Evolutionary conservation across 2,797 vertebrate species (phyloP).

Genomic region (Decapterus maruadsi): DNA sequence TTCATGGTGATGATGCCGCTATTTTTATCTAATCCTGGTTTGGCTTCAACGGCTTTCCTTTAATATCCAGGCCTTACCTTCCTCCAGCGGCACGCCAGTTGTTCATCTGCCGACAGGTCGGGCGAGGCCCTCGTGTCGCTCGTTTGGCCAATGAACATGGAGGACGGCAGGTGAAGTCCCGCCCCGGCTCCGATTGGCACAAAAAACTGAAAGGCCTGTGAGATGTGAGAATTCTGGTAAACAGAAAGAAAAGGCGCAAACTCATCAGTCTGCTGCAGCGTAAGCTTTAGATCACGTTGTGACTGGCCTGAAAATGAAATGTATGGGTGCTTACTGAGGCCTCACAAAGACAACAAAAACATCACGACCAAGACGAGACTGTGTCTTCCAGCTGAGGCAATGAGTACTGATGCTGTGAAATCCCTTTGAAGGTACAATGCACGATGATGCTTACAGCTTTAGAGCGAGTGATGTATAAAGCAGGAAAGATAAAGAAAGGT

Average conservation of each 20-base stretch:
- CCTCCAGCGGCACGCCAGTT: constrained; percentile 94
- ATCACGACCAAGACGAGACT: neutral
- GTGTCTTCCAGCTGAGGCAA: neutral
- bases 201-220: constrained; percentile 93
- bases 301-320: neutral
- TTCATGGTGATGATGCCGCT: neutral
- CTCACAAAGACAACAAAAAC: neutral
- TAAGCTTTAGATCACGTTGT: neutral
- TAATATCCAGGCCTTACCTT: constrained; percentile 86
- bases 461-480: neutral
- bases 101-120: constrained; percentile 92
- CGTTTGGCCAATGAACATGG: constrained; percentile 89
- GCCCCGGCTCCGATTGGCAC: constrained; percentile 90
- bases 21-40: neutral
- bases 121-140: constrained; percentile 92
- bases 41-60: neutral
- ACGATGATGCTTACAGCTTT: neutral
- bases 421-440: neutral
- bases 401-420: constrained; percentile 3
- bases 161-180: constrained; percentile 90
- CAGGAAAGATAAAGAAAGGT: neutral
- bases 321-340: neutral
- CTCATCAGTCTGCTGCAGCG: neutral
- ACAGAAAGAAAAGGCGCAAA: constrained; percentile 4
- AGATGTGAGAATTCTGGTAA: constrained; percentile 89